Base-by-base conservation (phyloP, 2,113 vertebrate species). In the Acinonyx jubatus region DNA sequence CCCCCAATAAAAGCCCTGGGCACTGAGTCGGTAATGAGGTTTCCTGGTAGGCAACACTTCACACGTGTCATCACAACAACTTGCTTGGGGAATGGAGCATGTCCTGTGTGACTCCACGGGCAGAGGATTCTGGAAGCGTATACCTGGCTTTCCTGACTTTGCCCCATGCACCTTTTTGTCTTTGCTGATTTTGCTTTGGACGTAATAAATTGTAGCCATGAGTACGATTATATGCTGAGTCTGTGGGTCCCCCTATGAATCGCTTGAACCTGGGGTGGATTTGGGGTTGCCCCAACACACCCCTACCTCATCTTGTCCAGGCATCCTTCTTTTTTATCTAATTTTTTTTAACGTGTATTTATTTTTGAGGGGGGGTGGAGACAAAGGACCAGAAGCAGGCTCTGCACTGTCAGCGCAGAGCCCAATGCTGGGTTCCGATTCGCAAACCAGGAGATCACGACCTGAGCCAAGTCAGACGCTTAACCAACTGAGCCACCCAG, bases 21-120 rank as follows among this genome's bases (percentile, higher is more conserved):
- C n/a, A 25, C 65, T 31, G 63, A 36, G 48, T 52, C 66, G 68
- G 2, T 10, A 19, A 14, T 23, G 65, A 2, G 18, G 50, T 57
- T 74, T 48, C n/a, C 6, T 6, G 12, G 52, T 10, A 38, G 29
- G n/a, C 15, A 21, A 19, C 45, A 2, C 12, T 36, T 52, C 19
- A 27, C 41, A 10, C 0, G 0, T 15, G 5, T 48, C n/a, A n/a
- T 69, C 48, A 69, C 74, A 52, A 7, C 23, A 45, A 0, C 2
- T 2, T 38, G 29, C 69, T 13, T 15, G 41, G 7, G 4, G 33
- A 76, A 65, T 12, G 48, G n/a, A 78, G 78, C 1, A 0, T 21
- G 23, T 45, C 36, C 61, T 7, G 0, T 33, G 63, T 36, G 41
- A 55, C 11, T 21, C 27, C 21, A 12, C 41, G 0, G 2, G 16